Percentiles rank a stretch among this genome's conserved stretches.
Conservation (phyloP, 1,140 invertebrate species). For the Tetragonula clypearis region DNA sequence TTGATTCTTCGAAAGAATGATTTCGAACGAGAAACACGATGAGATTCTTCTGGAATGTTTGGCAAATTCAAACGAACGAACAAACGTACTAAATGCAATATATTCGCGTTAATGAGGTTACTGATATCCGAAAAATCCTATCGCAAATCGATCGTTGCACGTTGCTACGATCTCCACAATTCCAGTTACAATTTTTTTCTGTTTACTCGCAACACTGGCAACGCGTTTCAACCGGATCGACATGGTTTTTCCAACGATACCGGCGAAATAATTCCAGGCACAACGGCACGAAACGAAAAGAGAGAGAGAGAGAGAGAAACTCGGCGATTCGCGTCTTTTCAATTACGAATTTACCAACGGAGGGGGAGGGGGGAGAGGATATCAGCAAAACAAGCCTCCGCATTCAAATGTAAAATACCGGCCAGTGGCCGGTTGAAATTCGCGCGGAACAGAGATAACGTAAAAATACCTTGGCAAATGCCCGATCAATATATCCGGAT, state of each 20-base stretch:
- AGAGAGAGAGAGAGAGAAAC: background rate
- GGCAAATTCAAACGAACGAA: background rate
- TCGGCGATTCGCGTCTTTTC: conserved; percentile 14
- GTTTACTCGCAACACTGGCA: background rate
- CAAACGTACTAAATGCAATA: background rate
- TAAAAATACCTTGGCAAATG: conserved; percentile 12
- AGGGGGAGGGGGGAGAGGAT: background rate
- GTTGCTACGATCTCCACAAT: no score
- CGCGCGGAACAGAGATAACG: conserved; percentile 35
- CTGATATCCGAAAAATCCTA: background rate
- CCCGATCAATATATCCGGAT: conserved; percentile 38
- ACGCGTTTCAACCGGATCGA: background rate
- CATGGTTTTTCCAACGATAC: background rate
- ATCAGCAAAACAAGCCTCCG: conserved; percentile 9
- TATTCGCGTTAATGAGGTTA: background rate
- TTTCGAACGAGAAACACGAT: no score
- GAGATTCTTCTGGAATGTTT: no score
- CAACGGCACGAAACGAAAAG: background rate
- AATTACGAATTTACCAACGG: conserved; percentile 30
- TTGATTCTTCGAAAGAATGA: no score
- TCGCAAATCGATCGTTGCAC: background rate
- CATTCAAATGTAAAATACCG: conserved; percentile 39
- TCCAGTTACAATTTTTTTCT: background rate
- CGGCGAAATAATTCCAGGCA: background rate
- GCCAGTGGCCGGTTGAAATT: conserved; percentile 4